Conservation (phyloP, 2,113 vertebrate species). For the Pelobates fuscus region DNA sequence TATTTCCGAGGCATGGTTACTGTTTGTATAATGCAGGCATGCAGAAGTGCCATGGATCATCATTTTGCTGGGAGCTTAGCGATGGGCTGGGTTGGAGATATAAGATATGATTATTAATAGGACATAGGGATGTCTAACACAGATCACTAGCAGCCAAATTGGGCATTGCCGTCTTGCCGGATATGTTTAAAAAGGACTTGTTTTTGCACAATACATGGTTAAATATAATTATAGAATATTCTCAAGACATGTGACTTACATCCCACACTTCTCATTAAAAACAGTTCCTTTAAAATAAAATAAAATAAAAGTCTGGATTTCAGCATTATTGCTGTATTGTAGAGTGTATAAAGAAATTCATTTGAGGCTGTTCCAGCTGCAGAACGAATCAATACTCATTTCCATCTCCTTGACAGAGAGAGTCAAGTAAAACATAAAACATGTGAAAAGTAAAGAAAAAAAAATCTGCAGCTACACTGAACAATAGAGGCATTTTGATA, state of each 20-base stretch:
- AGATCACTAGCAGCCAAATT: slow-evolving; percentile 29
- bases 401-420: slow-evolving; percentile 31
- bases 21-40: slow-evolving; percentile 14
- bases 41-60: slow-evolving; percentile 15
- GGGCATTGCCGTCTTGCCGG: background rate
- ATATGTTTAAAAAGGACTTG: slow-evolving; percentile 6
- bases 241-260: slow-evolving; percentile 22
- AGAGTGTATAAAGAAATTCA: slow-evolving; percentile 23
- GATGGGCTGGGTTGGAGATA: slow-evolving; percentile 23
- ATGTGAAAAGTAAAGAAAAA: slow-evolving; percentile 21
- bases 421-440: slow-evolving; percentile 37
- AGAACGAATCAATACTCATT: slow-evolving; percentile 30
- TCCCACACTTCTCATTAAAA: slow-evolving; percentile 20
- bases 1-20: background rate
- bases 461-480: slow-evolving; percentile 20
- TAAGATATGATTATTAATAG: slow-evolving; percentile 41
- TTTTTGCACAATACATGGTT: slow-evolving; percentile 16
- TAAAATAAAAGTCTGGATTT: background rate
- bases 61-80: slow-evolving; percentile 10
- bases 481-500: slow-evolving; percentile 14
- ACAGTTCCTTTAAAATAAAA: background rate
- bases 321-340: background rate
- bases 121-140: slow-evolving; percentile 10
- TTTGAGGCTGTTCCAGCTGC: slow-evolving; percentile 24
- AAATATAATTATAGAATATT: slow-evolving; percentile 29